phyloP scores from a whole-genome alignment of 1,140 invertebrate species.

The Pinna nobilis region DNA sequence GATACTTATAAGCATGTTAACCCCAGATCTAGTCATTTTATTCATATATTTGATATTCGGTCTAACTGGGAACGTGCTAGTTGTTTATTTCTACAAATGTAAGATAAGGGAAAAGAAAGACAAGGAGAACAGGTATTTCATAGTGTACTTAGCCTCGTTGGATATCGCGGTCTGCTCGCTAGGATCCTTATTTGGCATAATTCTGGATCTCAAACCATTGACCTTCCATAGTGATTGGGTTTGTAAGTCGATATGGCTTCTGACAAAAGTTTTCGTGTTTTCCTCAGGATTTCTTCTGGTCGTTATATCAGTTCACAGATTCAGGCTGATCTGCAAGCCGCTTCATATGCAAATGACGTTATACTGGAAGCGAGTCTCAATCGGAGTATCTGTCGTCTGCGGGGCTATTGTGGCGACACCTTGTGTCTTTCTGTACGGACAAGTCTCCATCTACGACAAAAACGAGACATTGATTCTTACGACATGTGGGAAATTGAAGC shows the following conservation, averaged over 20 bases:
- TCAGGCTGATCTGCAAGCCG: background rate
- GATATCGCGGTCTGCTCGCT: background rate
- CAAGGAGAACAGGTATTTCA: background rate
- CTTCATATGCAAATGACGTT: background rate
- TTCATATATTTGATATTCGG: background rate
- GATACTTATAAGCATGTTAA: background rate
- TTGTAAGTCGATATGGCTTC: background rate
- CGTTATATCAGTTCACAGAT: background rate
- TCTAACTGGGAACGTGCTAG: background rate
- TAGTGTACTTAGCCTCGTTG: background rate
- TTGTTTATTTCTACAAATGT: background rate
- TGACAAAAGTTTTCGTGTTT: background rate
- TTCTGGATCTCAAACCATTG: background rate
- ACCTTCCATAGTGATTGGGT: background rate
- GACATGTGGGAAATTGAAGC: too few relatives aligned
- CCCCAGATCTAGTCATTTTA: background rate
- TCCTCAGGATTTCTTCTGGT: background rate
- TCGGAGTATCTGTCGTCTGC: background rate
- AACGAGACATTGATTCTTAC: too few relatives aligned
- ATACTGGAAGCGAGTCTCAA: background rate
- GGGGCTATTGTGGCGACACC: background rate
- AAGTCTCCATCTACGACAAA: too few relatives aligned
- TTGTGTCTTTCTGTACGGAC: background rate
- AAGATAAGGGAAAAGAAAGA: slow-evolving; percentile 1
- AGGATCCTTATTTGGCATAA: background rate